phyloP scores from a whole-genome alignment of 2,797 vertebrate species.

The Mormyrops attenuatus region DNA sequence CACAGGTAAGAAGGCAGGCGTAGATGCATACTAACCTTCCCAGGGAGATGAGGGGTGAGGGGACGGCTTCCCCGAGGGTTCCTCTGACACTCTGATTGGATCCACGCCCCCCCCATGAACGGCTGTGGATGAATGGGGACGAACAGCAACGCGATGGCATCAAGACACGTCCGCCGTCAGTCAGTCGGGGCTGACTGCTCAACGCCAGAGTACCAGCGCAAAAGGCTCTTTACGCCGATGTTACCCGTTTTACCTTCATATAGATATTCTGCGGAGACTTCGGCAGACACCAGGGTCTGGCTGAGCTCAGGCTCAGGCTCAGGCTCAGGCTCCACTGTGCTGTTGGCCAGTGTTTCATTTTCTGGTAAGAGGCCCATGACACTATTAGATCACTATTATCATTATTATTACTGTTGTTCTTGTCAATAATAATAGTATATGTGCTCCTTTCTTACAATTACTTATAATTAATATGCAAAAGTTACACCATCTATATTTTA shows the following conservation, averaged over 20 bases:
- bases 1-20: not conserved
- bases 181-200: not conserved
- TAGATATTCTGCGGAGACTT: too few relatives aligned
- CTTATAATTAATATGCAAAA: not conserved
- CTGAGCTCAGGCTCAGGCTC: not conserved
- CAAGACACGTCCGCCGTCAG: not conserved
- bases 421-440: not conserved
- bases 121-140: not conserved
- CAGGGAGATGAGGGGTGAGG: not conserved
- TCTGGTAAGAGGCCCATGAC: not conserved
- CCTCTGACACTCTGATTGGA: not conserved
- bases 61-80: not conserved
- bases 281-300: not conserved
- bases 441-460: not conserved
- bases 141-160: not conserved
- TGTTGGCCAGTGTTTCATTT: constrained; percentile 8
- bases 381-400: not conserved
- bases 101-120: not conserved
- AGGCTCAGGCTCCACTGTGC: not conserved
- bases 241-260: too few relatives aligned
- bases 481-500: not conserved
- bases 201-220: not conserved
- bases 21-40: not conserved
- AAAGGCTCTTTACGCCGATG: not conserved
- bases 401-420: not conserved